Percentiles rank a stretch among this genome's conserved stretches.
Evolutionary conservation across 2,888 invertebrate genomes (phyloP).

Genomic region (Lymantria dispar): DNA sequence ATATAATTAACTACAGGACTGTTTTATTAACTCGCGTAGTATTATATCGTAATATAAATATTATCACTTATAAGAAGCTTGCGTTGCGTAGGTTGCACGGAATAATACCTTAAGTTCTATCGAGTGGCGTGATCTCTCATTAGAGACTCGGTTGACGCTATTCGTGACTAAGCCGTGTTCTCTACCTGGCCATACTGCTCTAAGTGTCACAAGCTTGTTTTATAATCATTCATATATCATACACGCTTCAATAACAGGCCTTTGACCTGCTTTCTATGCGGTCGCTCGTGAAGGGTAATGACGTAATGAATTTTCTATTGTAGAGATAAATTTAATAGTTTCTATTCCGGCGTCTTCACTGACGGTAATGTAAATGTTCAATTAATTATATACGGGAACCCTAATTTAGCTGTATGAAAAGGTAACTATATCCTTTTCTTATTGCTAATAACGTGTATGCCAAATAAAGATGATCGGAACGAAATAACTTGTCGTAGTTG

Average conservation of each 20-base stretch:
- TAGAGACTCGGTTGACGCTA: slow-evolving; percentile 47
- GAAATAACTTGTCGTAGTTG: too few species aligned
- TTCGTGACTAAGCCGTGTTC: slow-evolving; percentile 55
- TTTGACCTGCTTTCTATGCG: slow-evolving; percentile 32
- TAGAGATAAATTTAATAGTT: background rate
- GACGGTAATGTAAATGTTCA: too few species aligned
- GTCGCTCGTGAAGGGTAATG: slow-evolving; percentile 2
- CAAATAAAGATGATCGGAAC: too few species aligned
- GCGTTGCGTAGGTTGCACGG: slow-evolving; percentile 7
- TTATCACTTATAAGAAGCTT: background rate
- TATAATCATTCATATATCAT: slow-evolving; percentile 34
- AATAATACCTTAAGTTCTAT: slow-evolving; percentile 32
- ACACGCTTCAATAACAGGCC: slow-evolving; percentile 26
- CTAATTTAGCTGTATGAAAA: too few species aligned
- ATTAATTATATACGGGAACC: too few species aligned
- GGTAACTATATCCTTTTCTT: too few species aligned
- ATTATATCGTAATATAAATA: background rate
- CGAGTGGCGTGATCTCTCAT: slow-evolving; percentile 67
- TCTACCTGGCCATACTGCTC: slow-evolving; percentile 18
- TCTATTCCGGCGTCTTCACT: too few species aligned
- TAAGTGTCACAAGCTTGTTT: slow-evolving; percentile 24
- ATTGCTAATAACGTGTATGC: too few species aligned
- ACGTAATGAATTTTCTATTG: slow-evolving; percentile 16
- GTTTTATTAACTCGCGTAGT: too few species aligned
- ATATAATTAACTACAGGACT: too few species aligned